Evolutionary conservation across 2,113 vertebrate species (phyloP).

Genomic region (Urocynchramus pylzowi): DNA sequence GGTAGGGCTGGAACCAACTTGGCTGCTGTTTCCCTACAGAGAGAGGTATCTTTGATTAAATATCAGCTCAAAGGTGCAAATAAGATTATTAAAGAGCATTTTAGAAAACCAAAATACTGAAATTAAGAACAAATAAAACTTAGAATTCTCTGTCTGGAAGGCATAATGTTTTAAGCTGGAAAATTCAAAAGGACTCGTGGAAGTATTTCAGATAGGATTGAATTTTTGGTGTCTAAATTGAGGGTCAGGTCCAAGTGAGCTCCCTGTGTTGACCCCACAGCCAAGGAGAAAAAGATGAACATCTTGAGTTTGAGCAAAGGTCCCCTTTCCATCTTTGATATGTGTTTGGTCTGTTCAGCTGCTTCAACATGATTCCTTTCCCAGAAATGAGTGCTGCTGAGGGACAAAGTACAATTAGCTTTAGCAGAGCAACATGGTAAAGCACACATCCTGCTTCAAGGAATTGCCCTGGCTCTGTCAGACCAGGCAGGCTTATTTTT

Average conservation of each 20-base stretch:
- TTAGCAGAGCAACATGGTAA: neutral
- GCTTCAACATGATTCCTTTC: neutral
- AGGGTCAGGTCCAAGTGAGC: neutral
- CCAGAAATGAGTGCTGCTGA: neutral
- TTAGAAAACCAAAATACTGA: neutral
- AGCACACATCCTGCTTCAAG: neutral
- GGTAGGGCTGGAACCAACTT: neutral
- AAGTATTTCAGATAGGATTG: neutral
- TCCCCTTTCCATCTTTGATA: neutral
- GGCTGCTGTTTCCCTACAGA: neutral
- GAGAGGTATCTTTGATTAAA: neutral
- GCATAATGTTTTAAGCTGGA: neutral
- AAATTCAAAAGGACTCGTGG: neutral
- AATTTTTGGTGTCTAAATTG: neutral
- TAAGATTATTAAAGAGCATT: neutral
- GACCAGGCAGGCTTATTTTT: neutral
- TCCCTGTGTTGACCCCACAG: neutral
- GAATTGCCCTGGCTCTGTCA: neutral
- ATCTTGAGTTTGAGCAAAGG: neutral
- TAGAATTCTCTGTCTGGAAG: neutral
- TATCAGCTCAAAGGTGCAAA: neutral
- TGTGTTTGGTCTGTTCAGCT: neutral
- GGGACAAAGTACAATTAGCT: constrained; percentile 8
- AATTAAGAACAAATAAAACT: neutral
- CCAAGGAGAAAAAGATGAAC: neutral